Conservation (phyloP, 2,888 invertebrate genomes). For the Luperina testacea region DNA sequence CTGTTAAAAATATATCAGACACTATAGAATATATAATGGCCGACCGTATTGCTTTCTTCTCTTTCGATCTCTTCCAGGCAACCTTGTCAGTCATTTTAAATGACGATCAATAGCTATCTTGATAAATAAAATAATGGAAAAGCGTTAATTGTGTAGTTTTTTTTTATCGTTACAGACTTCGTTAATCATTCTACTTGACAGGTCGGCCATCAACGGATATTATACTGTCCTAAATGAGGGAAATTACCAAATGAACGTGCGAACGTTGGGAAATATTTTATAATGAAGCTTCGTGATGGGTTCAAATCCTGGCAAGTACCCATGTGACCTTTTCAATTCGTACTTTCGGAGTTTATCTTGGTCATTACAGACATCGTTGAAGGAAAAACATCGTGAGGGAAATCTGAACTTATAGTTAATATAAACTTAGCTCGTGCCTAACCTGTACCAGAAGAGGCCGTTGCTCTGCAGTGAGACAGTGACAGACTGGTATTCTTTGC, state of each 20-base stretch:
- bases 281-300: constrained; percentile 2
- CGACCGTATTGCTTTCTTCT: no score
- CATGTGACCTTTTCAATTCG: neutral
- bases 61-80: no score
- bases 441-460: neutral
- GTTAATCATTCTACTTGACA: constrained; percentile 48
- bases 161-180: constrained; percentile 29
- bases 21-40: no score
- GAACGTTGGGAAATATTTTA: constrained; percentile 6
- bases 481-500: no score
- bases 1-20: no score
- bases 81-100: no score
- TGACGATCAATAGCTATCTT: neutral
- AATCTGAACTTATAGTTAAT: no score
- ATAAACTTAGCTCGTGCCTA: neutral
- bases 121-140: constrained; percentile 16
- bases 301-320: neutral
- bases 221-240: constrained; percentile 44
- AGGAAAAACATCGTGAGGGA: neutral
- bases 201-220: constrained; percentile 50
- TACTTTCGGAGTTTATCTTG: neutral
- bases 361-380: neutral
- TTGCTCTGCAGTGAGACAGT: no score
- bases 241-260: constrained; percentile 25
- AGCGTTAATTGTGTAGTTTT: constrained; percentile 17